A percentile compares a stretch with the other conserved stretches of the same genome.
These are phyloP conservation scores for Sceliomorpha sp. DNA, from an alignment of 2,888 invertebrate species.

Conservation along the genomic window DNA sequence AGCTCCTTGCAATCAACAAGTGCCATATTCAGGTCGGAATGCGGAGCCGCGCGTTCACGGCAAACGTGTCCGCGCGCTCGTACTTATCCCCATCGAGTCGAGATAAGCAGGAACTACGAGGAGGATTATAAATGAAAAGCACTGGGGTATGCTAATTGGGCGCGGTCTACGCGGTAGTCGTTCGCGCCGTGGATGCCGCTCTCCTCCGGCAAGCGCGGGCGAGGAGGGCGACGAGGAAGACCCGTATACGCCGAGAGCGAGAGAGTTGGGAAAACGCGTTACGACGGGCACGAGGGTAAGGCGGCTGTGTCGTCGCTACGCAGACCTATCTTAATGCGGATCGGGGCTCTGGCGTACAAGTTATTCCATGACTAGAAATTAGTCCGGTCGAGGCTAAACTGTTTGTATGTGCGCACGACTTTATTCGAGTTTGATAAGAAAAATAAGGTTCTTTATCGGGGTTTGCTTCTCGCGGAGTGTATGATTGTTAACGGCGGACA, in stretches of 20 bases:
- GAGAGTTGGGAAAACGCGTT: conserved; percentile 40
- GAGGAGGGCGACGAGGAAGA: conserved; percentile 38
- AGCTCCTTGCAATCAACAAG: conserved; percentile 56
- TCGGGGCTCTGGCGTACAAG: conserved; percentile 65
- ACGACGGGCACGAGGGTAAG: conserved; percentile 57
- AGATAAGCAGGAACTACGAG: conserved; percentile 57
- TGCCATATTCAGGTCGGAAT: conserved; percentile 46
- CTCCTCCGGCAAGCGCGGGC: conserved; percentile 35
- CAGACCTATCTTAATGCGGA: conserved; percentile 71
- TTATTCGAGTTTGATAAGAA: conserved; percentile 29
- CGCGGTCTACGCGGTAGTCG: conserved; percentile 51
- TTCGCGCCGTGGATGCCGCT: conserved; percentile 27
- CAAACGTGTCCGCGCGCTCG: conserved; percentile 49
- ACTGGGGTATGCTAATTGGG: conserved; percentile 60
- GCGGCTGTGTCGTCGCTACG: conserved; percentile 46
- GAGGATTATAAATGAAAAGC: conserved; percentile 60
- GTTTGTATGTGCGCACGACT: conserved; percentile 45
- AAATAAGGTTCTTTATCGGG: background rate
- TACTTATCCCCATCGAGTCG: conserved; percentile 45
- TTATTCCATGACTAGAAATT: conserved; percentile 73
- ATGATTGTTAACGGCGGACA: too few species aligned
- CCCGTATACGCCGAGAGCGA: conserved; percentile 30
- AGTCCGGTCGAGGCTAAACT: conserved; percentile 52
- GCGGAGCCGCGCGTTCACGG: conserved; percentile 25
- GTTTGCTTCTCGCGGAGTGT: too few species aligned